Base-by-base conservation (phyloP, 1,140 invertebrate genomes). In the Drosophila prosaltans region DNA sequence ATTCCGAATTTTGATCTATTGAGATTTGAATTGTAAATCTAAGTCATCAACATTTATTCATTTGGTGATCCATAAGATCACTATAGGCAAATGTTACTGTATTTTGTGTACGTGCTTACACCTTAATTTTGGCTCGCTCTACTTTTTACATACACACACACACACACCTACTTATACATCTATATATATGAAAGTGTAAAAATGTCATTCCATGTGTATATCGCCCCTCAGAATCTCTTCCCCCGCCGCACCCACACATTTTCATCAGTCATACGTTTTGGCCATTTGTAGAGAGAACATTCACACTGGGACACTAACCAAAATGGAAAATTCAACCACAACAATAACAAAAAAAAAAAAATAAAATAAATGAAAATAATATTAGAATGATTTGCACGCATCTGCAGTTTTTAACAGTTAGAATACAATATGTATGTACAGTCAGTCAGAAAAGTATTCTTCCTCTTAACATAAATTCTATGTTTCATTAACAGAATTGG, bases 61-160 rank as follows among this genome's bases (percentile, higher is more conserved):
- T 16, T 16, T 16, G 16, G 16, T 16, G 16, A 16, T 16, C 16
- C 16, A 16, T 16, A 51, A 28, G 24, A 9, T 26, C 8, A 21
- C 11, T 40, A 11, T 40, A 59, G 21, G 6, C 45, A 26, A 32
- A 30, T 45, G 24, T 16, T 69, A 65, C 36, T 41, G 58, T 65
- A 75, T 75, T 65, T 65, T 21, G 66, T 68, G 75, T 78, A 81
- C 79, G 83, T 86, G 82, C 75, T 78, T 77, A 60, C 82, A 85
- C 80, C 82, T 86, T 83, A 59, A 67, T 77, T 82, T 80, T 82
- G 72, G 79, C 54, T 28, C 54, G 40, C 51, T 48, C 67, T 48
- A 24, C 28, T n/a, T 48, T 26, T 30, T 36, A n/a, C 48, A 36
- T 24, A 7, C 36, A n/a, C n/a, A 28, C 41, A 36, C 26, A 21